Evolutionary conservation across 1,140 invertebrate species (phyloP), one percentile per base, ranked within the genome.

Genomic region (Drosophila lowei): DNA sequence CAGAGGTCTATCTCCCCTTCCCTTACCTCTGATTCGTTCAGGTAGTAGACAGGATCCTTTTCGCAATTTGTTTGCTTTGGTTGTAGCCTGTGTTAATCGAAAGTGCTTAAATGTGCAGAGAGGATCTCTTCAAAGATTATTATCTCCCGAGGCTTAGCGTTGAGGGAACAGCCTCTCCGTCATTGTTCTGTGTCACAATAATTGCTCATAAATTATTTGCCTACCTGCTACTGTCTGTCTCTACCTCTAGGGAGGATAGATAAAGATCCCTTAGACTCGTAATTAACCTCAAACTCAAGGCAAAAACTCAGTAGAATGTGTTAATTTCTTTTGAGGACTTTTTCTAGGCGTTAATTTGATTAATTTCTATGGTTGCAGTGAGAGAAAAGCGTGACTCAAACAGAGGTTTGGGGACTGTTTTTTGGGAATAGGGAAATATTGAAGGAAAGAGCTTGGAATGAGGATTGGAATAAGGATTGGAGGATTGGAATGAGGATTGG

Each of bases 171-270:
- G 56, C 50, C 49, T 54, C 43, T 59, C 4, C 41, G 50, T 83
- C 63, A 54, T 74, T 74, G 67, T 72, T 38, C 59, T 66, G 49
- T 84, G 79, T 84, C 79, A 84, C 68, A 84, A 84, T 84, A 84
- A 84, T 85, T 72, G 80, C 72, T 38, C 79, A 78, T 83, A 70
- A 83, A 83, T 78, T 66, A 70, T 59, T 67, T 38, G 28, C 21
- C 59, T 85, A 79, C 79, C 79, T 85, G 79, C 79, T 84, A 84
- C 79, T 66, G 75, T 70, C 46, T 62, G 34, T 38, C 34, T 38
- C 0, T 5, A 5, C 9, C 34, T 34, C 3, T 8, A 34, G 8
- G 9, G 30, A 3, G 34, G 34, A 4, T 38, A 38, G 30, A 30
- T 2, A 30, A 8, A 30, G 28, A 9, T 34, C 11, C 11, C 34